Percentiles rank a stretch among this genome's conserved stretches.
Evolutionary conservation across 2,113 vertebrate species (phyloP).

Genomic region (zebrafish (Danio rerio)): GRCz12tu NC_133184.1:6806501-6807000

Average conservation of each 20-base stretch:
- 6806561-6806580: slow-evolving; percentile 13
- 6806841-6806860: slow-evolving; percentile 78
- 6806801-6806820: slow-evolving; percentile 78
- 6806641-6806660: slow-evolving; percentile 38
- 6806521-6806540: slow-evolving; percentile 14
- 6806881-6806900: slow-evolving; percentile 86
- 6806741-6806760: slow-evolving; percentile 85
- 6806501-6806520: slow-evolving; percentile 7
- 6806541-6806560: slow-evolving; percentile 10
- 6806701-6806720: slow-evolving; percentile 67
- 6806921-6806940: slow-evolving; percentile 82
- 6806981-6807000: slow-evolving; percentile 33
- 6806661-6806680: slow-evolving; percentile 42
- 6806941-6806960: slow-evolving; percentile 17
- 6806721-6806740: slow-evolving; percentile 77
- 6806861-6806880: slow-evolving; percentile 91
- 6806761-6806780: slow-evolving; percentile 84
- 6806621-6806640: slow-evolving; percentile 38
- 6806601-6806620: slow-evolving; percentile 46
- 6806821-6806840: slow-evolving; percentile 86
- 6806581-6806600: slow-evolving; percentile 11
- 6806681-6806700: slow-evolving; percentile 46
- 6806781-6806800: slow-evolving; percentile 77
- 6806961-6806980: slow-evolving; percentile 20
- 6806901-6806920: slow-evolving; percentile 89